phyloP scores from a whole-genome alignment of 2,113 vertebrate species.

The Coptodon rendalli region DNA sequence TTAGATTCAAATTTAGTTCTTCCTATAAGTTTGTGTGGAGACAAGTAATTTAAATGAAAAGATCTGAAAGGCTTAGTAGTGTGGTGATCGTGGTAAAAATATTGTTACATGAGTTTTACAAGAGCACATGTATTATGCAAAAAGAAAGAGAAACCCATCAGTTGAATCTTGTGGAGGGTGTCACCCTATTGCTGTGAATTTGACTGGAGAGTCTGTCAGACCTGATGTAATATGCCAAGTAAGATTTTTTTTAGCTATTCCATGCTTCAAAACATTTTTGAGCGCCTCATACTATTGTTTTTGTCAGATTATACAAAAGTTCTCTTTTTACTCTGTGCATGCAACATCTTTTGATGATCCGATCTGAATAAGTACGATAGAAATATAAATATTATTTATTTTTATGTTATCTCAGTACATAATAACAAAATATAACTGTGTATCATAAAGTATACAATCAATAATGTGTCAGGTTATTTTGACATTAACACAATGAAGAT shows the following conservation, averaged over 20 bases:
- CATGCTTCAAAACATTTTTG: background rate
- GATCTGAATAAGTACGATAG: background rate
- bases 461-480: background rate
- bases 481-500: background rate
- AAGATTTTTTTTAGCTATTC: background rate
- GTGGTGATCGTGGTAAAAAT: background rate
- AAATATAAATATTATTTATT: background rate
- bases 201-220: background rate
- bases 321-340: background rate
- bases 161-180: background rate
- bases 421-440: background rate
- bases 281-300: background rate
- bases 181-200: background rate
- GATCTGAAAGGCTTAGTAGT: background rate
- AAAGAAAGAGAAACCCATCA: background rate
- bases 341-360: background rate
- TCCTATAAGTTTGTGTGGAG: background rate
- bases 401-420: background rate
- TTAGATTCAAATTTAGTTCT: conserved; percentile 23
- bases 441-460: background rate
- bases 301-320: background rate
- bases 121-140: background rate
- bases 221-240: background rate
- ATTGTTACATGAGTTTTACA: background rate
- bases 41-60: background rate